These are phyloP conservation scores for Lutraria lutraria DNA, from an alignment of 2,888 invertebrate genomes.

Conservation along the genomic window DNA sequence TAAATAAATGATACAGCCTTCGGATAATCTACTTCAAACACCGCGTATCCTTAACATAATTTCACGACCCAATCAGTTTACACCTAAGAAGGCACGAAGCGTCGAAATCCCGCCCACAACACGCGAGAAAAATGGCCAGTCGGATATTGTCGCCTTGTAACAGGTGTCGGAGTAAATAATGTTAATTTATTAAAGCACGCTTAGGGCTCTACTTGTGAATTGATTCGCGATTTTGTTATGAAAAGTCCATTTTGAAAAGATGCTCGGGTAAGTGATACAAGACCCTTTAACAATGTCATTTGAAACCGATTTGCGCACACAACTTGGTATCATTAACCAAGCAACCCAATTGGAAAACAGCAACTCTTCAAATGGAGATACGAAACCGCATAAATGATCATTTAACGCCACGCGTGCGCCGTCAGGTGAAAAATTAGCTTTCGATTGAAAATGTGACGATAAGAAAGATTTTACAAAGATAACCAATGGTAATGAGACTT, in stretches of 20 bases:
- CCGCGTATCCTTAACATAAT: constrained; percentile 17
- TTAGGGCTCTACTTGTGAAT: constrained; percentile 39
- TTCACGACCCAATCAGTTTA: constrained; percentile 1
- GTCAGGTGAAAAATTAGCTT: constrained; percentile 64
- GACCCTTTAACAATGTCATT: constrained; percentile 19
- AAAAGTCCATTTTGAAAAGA: constrained; percentile 32
- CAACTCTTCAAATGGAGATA: not conserved
- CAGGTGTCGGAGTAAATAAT: constrained; percentile 52
- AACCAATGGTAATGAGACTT: constrained; percentile 58
- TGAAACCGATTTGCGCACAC: constrained; percentile 22
- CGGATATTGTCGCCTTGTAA: constrained; percentile 45
- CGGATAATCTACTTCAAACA: not conserved
- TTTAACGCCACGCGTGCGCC: constrained; percentile 57
- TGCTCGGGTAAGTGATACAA: constrained; percentile 34
- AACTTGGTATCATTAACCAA: constrained; percentile 2
- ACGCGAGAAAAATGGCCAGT: constrained; percentile 34
- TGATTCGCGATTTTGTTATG: constrained; percentile 42
- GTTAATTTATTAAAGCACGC: constrained; percentile 46
- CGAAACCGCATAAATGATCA: constrained; percentile 22
- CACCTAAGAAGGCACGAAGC: constrained; percentile 9
- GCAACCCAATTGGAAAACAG: constrained; percentile 15
- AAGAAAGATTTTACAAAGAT: constrained; percentile 53
- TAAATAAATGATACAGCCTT: constrained; percentile 48
- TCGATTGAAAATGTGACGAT: constrained; percentile 53
- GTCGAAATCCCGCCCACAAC: constrained; percentile 42